These are phyloP conservation scores for Periphyllus acericola DNA, from an alignment of 2,888 invertebrate genomes.

Conservation along the genomic window DNA sequence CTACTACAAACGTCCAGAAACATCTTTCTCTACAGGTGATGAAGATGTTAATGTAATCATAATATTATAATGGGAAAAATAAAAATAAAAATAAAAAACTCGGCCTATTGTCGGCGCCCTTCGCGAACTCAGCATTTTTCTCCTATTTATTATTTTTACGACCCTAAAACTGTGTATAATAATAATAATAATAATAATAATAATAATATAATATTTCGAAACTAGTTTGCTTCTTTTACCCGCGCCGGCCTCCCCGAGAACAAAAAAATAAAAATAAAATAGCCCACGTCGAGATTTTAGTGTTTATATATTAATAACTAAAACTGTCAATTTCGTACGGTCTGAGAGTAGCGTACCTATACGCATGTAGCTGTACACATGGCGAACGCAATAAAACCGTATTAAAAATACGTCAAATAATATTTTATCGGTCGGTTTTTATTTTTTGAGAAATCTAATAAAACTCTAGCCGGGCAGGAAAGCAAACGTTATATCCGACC, in stretches of 20 bases:
- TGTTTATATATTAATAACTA: conserved; percentile 24
- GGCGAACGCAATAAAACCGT: background rate
- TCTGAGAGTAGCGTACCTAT: background rate
- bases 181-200: conserved; percentile 11
- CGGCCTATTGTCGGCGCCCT: conserved; percentile 57
- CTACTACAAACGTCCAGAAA: conserved; percentile 34
- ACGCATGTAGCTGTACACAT: background rate
- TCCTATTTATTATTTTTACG: conserved; percentile 45
- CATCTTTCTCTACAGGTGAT: conserved; percentile 54
- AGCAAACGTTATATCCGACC: background rate
- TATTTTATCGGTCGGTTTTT: conserved; percentile 40
- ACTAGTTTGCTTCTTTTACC: conserved; percentile 47
- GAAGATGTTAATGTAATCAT: conserved; percentile 61
- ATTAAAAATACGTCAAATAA: conserved; percentile 49
- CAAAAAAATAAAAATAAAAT: conserved; percentile 3
- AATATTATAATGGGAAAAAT: conserved; percentile 59
- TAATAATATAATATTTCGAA: conserved; percentile 45
- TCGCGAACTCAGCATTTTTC: conserved; percentile 32
- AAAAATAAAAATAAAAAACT: conserved; percentile 11
- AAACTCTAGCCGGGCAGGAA: background rate
- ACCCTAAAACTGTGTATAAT: conserved; percentile 28
- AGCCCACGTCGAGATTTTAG: conserved; percentile 25
- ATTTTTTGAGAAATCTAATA: conserved; percentile 6
- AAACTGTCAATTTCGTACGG: conserved; percentile 47
- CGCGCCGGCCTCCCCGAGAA: background rate